Conservation (phyloP, 2,888 invertebrate genomes). For the Megalurothrips usitatus region DNA sequence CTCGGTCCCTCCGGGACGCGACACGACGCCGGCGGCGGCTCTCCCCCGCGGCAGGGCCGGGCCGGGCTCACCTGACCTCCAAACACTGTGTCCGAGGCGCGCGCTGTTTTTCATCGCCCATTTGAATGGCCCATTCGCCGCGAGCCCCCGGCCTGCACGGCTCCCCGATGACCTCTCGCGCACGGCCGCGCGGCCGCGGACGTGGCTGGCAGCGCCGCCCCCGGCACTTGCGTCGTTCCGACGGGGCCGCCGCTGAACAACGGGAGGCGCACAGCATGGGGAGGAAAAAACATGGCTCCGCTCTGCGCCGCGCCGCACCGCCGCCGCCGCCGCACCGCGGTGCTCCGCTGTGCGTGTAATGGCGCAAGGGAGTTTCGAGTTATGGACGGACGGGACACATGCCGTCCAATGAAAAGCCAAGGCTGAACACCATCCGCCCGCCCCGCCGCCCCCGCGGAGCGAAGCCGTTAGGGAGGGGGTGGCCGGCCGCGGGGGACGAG, state of each 20-base stretch:
- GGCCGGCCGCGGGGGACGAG: too few species aligned
- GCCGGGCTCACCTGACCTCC: not conserved
- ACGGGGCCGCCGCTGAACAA: not conserved
- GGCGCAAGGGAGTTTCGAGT: not conserved
- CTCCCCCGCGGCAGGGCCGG: not conserved
- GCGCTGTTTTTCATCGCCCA: too few species aligned
- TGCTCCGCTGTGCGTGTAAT: not conserved
- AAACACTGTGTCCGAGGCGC: too few species aligned
- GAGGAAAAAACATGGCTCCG: not conserved
- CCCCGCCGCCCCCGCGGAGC: not conserved
- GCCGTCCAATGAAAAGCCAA: slow-evolving; percentile 16
- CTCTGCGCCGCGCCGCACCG: not conserved
- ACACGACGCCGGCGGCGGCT: too few species aligned
- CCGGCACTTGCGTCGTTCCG: too few species aligned
- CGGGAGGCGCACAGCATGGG: not conserved
- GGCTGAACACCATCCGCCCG: not conserved
- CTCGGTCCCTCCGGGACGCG: not conserved
- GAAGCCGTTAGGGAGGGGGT: too few species aligned
- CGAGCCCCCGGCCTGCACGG: not conserved
- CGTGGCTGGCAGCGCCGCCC: too few species aligned
- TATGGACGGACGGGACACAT: not conserved
- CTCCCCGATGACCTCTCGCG: not conserved
- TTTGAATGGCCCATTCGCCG: too few species aligned
- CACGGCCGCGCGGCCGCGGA: not conserved
- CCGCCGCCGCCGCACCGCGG: not conserved